Evolutionary conservation across 2,113 vertebrate genomes (phyloP).

Genomic region (Galbula dea): DNA sequence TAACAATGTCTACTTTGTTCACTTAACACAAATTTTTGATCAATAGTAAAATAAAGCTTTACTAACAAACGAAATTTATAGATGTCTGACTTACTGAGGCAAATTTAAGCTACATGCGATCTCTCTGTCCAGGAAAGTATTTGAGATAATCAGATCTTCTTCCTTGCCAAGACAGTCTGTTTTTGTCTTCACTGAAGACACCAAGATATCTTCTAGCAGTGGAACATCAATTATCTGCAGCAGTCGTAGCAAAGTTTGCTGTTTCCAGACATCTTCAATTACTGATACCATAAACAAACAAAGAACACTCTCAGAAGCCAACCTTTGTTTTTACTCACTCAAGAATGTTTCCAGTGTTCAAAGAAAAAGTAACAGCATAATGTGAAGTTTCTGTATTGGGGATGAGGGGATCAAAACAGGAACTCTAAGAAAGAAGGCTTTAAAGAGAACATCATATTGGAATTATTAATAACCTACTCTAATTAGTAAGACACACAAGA

Average conservation of each 20-base stretch:
- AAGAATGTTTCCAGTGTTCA: background rate
- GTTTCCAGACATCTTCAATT: constrained; percentile 83
- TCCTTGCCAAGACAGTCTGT: constrained; percentile 56
- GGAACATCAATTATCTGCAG: constrained; percentile 83
- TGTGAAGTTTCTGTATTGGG: background rate
- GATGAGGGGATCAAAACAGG: background rate
- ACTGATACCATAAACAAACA: constrained; percentile 55
- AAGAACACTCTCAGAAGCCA: background rate
- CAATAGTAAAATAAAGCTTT: background rate
- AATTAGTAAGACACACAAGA: background rate
- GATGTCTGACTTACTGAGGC: constrained; percentile 71
- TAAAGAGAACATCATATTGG: background rate
- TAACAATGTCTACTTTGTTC: background rate
- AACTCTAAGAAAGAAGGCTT: background rate
- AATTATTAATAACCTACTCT: background rate
- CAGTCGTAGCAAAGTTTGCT: constrained; percentile 81
- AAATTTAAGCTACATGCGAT: constrained; percentile 73
- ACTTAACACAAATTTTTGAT: background rate
- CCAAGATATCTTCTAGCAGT: constrained; percentile 80
- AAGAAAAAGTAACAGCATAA: background rate
- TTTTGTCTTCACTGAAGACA: constrained; percentile 70
- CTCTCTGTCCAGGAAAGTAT: constrained; percentile 83
- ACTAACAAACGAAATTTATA: background rate
- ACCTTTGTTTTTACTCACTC: background rate
- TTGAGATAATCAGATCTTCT: constrained; percentile 83